A percentile compares a stretch with the other conserved stretches of the same genome.
Evolutionary conservation across 2,888 invertebrate species (phyloP).

Genomic region (Dolomedes plantarius): DNA sequence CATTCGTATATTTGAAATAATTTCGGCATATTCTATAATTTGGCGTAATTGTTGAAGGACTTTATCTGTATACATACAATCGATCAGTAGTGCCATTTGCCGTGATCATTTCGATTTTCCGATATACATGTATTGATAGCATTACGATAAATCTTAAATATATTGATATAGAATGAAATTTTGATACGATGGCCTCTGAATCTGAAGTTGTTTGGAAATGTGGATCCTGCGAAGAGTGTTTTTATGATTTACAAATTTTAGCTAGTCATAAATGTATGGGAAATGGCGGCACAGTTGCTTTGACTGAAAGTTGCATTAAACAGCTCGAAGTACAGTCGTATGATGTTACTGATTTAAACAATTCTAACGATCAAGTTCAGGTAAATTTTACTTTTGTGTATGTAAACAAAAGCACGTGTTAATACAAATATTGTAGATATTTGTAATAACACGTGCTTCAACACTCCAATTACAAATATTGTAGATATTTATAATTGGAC

Average conservation of each 20-base stretch:
- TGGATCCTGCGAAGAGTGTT: constrained; percentile 67
- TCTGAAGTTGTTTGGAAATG: constrained; percentile 68
- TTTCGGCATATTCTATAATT: too few relatives aligned
- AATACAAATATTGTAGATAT: too few relatives aligned
- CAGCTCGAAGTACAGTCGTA: constrained; percentile 52
- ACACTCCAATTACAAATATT: too few relatives aligned
- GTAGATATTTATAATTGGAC: too few relatives aligned
- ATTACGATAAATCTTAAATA: constrained; percentile 52
- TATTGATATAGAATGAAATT: constrained; percentile 53
- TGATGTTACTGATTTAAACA: constrained; percentile 50
- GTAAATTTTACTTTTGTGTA: neutral
- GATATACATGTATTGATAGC: constrained; percentile 62
- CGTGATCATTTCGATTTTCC: constrained; percentile 53
- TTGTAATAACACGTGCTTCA: too few relatives aligned
- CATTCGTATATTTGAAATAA: too few relatives aligned
- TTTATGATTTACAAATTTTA: constrained; percentile 62
- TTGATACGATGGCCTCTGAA: constrained; percentile 68
- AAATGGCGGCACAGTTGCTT: constrained; percentile 52
- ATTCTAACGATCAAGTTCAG: constrained; percentile 60
- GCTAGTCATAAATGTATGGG: constrained; percentile 67
- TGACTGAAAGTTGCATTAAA: constrained; percentile 60
- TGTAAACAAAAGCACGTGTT: constrained; percentile 66
- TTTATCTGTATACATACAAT: neutral
- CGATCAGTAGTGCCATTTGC: constrained; percentile 36
- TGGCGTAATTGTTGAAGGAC: too few relatives aligned